Evolutionary conservation across 2,888 invertebrate species (phyloP), one percentile per base, ranked within the genome.

Genomic region (Plemyria rubiginata): DNA sequence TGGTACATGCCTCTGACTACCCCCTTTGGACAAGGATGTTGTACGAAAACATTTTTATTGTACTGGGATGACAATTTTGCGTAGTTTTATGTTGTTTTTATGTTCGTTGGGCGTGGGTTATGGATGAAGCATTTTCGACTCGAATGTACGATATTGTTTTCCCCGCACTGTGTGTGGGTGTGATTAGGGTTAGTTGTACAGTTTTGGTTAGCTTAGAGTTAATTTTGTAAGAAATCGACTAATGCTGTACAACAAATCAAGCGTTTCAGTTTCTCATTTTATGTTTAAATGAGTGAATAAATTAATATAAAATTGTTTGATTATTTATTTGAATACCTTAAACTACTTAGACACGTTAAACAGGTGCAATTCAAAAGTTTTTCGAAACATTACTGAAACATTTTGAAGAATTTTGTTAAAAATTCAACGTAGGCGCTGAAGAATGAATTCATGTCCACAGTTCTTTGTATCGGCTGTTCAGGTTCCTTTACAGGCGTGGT

Each of bases 201-300:
- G 73, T 79, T 70, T 77, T 73, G 80, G 83, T 78, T 71, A 74
- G 66, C 60, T 57, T 74, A 81, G 80, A 81, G 79, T 77, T 81
- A 71, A 77, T 77, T 82, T 84, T 84, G 71, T 81, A 80, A 66
- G 74, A 75, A 75, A 72, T 74, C 72, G 66, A 76, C 79, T 81
- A 80, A 75, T 82, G 72, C 82, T 86, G 88, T 85, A 86, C 73
- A 80, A 82, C 79, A 73, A 80, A 79, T 78, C 78, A 74, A 72
- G 75, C 74, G 77, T 82, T 83, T 80, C 82, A 75, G 82, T 85
- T 80, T 85, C 88, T 88, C 88, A 88, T 86, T 88, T 86, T 89
- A 84, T 84, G 85, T 89, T 87, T 88, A 88, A 90, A 90, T 89
- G 92, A 92, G 91, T 88, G 88, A 65, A 92, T 92, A 90, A 82